Evolutionary conservation across 2,888 invertebrate species (phyloP).

Genomic region (Eupithecia subfuscata): DNA sequence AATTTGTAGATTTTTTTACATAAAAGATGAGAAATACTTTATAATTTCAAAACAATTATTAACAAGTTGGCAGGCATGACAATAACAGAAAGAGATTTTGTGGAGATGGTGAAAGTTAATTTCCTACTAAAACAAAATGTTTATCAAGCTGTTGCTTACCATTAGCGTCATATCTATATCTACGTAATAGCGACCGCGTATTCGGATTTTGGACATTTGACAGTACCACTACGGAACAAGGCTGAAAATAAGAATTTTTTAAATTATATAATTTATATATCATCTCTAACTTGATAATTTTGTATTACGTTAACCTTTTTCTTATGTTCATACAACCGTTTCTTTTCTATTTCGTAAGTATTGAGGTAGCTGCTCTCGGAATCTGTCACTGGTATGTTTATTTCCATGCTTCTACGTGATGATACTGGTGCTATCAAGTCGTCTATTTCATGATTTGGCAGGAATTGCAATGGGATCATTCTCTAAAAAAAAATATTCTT

Average conservation of each 20-base stretch:
- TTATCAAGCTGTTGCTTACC: constrained; percentile 51
- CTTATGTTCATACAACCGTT: background rate
- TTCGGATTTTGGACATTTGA: constrained; percentile 70
- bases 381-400: background rate
- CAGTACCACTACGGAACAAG: constrained; percentile 70
- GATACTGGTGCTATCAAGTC: background rate
- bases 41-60: background rate
- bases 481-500: constrained; percentile 52
- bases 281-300: background rate
- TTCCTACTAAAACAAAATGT: background rate
- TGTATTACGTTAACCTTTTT: background rate
- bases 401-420: background rate
- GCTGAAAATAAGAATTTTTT: constrained; percentile 56
- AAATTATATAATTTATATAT: background rate
- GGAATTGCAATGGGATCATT: constrained; percentile 57
- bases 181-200: constrained; percentile 72
- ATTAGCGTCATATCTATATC: constrained; percentile 74
- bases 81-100: background rate
- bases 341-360: background rate
- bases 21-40: background rate
- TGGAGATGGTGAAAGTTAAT: background rate
- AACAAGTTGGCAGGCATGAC: background rate
- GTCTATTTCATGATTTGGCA: constrained; percentile 30
- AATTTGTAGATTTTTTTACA: background rate
- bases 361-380: background rate